These are phyloP conservation scores for Zygothrica quintamaculata DNA, from an alignment of 2,888 invertebrate species.

Conservation along the genomic window DNA sequence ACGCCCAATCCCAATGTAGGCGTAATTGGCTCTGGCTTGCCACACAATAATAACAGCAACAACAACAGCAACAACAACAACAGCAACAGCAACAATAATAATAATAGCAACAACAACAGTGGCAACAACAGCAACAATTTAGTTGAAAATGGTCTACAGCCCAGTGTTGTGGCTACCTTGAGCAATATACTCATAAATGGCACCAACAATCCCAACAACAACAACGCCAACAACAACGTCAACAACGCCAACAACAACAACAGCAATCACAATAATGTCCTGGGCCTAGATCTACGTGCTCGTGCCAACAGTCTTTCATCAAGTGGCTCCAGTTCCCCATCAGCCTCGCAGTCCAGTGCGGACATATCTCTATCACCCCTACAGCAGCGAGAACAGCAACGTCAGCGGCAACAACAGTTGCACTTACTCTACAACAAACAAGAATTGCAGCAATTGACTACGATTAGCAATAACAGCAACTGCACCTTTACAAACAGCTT, in stretches of 20 bases:
- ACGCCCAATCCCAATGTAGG: constrained; percentile 81
- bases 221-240: too few relatives aligned
- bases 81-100: constrained; percentile 21
- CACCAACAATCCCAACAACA: too few relatives aligned
- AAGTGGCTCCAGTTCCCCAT: constrained; percentile 92
- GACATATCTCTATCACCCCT: constrained; percentile 86
- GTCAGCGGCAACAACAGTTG: constrained; percentile 55
- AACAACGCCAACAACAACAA: too few relatives aligned
- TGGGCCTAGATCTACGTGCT: constrained; percentile 86
- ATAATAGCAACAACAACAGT: constrained; percentile 30
- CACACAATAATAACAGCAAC: constrained; percentile 60
- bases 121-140: constrained; percentile 28
- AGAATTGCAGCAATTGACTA: constrained; percentile 36
- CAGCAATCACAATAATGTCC: constrained; percentile 58
- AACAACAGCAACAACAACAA: constrained; percentile 28
- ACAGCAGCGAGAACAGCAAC: constrained; percentile 65
- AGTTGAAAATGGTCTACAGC: constrained; percentile 44
- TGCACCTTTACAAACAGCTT: constrained; percentile 42
- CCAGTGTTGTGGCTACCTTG: constrained; percentile 63
- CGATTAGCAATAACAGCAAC: constrained; percentile 16
- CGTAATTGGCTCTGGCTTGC: constrained; percentile 82
- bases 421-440: constrained; percentile 54
- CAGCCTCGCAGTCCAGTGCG: constrained; percentile 90
- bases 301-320: constrained; percentile 92
- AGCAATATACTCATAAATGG: constrained; percentile 62